These are phyloP conservation scores for Diachasmimorpha longicaudata DNA, from an alignment of 1,140 invertebrate species.

Conservation along the genomic window DNA sequence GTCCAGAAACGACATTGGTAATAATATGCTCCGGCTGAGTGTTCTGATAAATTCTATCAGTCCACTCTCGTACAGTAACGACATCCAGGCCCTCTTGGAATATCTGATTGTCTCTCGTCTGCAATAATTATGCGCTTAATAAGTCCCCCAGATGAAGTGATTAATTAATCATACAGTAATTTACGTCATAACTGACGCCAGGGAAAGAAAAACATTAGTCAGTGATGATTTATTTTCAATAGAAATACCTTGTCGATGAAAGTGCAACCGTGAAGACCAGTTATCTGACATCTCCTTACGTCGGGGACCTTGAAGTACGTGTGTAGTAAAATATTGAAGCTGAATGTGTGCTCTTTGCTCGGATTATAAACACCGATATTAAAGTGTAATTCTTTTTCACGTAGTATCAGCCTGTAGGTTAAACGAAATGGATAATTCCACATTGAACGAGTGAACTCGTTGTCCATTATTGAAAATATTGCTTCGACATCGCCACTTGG, in stretches of 20 bases:
- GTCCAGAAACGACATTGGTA: constrained; percentile 88
- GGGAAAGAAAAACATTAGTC: background rate
- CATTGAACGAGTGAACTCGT: constrained; percentile 89
- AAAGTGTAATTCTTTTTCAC: constrained; percentile 90
- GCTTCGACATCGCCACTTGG: constrained; percentile 90
- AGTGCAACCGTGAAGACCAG: constrained; percentile 87
- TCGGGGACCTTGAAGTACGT: constrained; percentile 96
- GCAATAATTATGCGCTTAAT: background rate
- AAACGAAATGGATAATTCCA: constrained; percentile 92
- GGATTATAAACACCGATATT: constrained; percentile 92
- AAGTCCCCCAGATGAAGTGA: background rate
- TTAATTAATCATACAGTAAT: background rate
- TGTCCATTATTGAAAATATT: constrained; percentile 89
- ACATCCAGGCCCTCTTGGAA: constrained; percentile 88
- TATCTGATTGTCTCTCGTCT: constrained; percentile 81
- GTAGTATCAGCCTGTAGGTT: constrained; percentile 85
- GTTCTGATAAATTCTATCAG: constrained; percentile 91
- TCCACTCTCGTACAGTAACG: constrained; percentile 89
- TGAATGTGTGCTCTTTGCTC: constrained; percentile 87
- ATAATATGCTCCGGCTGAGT: constrained; percentile 92
- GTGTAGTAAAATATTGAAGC: constrained; percentile 91
- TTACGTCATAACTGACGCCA: background rate
- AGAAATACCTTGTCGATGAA: constrained; percentile 88
- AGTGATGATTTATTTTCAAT: background rate
- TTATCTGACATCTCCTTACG: constrained; percentile 87